Conservation (phyloP, 2,113 vertebrate genomes). For the Toxotes jaculatrix region DNA sequence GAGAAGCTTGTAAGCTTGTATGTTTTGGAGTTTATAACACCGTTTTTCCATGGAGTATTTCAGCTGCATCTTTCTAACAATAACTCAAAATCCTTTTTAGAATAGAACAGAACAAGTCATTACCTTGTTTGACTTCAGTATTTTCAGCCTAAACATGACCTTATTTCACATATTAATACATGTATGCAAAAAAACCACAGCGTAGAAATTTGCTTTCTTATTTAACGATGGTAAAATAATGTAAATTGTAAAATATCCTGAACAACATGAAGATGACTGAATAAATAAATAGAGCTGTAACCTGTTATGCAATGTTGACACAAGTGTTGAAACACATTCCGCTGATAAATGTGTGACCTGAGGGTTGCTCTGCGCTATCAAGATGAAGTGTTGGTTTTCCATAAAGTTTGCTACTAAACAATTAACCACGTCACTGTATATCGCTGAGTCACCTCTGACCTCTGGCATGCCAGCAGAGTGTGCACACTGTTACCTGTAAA, state of each 20-base stretch:
- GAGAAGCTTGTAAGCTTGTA: neutral
- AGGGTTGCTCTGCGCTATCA: neutral
- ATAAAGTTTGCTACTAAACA: constrained; percentile 58
- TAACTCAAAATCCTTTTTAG: neutral
- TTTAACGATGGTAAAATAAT: neutral
- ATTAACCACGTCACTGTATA: constrained; percentile 50
- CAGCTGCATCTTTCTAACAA: neutral
- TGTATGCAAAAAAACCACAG: neutral
- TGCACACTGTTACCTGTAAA: constrained; percentile 63
- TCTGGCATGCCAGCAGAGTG: constrained; percentile 14
- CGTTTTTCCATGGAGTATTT: neutral
- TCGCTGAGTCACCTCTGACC: constrained; percentile 54
- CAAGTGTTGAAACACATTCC: constrained; percentile 15
- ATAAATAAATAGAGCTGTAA: neutral
- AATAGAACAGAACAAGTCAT: neutral
- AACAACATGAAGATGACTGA: neutral
- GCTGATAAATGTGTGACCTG: neutral
- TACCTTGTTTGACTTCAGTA: neutral
- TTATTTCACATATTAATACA: neutral
- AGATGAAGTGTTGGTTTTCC: constrained; percentile 20
- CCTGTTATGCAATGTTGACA: neutral
- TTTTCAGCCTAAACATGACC: neutral
- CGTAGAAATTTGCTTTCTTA: neutral
- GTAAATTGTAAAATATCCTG: neutral
- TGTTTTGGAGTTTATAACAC: neutral